Base-by-base conservation (phyloP, 2,797 vertebrate genomes). In the Ammospiza maritima region DNA sequence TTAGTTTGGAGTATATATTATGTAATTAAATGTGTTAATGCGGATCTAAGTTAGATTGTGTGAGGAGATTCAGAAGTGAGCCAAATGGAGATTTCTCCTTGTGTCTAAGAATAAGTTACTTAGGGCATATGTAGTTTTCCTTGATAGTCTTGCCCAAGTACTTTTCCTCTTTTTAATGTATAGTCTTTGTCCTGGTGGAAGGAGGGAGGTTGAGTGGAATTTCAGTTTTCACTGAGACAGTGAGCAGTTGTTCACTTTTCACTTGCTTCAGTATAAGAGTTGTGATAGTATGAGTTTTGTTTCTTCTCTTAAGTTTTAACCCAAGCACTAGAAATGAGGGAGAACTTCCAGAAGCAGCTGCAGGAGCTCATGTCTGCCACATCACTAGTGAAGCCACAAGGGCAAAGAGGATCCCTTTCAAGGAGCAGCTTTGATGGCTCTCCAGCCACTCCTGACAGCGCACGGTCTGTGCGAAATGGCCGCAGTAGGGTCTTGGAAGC, bases 361-460 rank as follows among this genome's bases (percentile, higher is more conserved):
- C 99, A 99, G 96, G 99, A 99, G 98, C 98, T 99, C 91, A 99
- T 99, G 99, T 99, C 99, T 45, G 99, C 99, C 79, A 99, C 99
- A 30, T 99, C 98, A 5, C 80, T 99, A 57, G 98, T 97, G 85
- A 98, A 97, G 60, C 98, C 98, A 3, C 98, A 97, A n/a, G 98
- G 98, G 11, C 98, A 98, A 30, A 98, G 98, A 29, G 84, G 97
- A 26, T 97, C 96, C 96, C 98, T 72, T 30, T 97, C 97, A 14
- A 97, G 97, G 79, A 98, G 96, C 79, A 97, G 98, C 6, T 96
- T 93, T 44, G 98, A 99, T 81, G 98, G 98, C 3, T 95, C 97
- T 27, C 98, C 98, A 6, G 18, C 97, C 67, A 99, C 98, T 15
- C 98, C 99, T 2, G 98, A 99, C 6, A 97, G 97, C 9, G 23